A percentile compares a stretch with the other conserved stretches of the same genome.
These are phyloP conservation scores for Crambe crambe DNA, from an alignment of 37 sponge, comb jelly and placozoan genomes.

Conservation along the genomic window DNA sequence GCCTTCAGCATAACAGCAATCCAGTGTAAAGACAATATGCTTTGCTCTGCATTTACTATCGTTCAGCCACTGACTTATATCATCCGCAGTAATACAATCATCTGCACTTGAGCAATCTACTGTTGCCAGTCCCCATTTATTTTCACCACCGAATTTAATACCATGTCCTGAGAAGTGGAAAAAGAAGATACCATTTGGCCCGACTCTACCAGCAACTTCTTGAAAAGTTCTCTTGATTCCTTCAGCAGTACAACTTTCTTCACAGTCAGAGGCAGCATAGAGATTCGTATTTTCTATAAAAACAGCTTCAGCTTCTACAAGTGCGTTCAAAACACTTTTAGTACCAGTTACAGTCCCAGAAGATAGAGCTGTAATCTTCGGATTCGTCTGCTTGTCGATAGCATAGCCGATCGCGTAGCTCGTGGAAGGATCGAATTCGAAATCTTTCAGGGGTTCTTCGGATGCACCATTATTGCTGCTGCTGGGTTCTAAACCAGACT, in stretches of 20 bases:
- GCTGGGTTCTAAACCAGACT: no score
- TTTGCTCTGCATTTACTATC: slow-evolving; percentile 45
- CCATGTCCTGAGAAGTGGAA: slow-evolving; percentile 78
- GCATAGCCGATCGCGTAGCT: slow-evolving; percentile 62
- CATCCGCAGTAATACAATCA: slow-evolving; percentile 26
- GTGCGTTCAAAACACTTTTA: background rate
- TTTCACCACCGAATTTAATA: slow-evolving; percentile 4
- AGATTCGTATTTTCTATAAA: slow-evolving; percentile 10
- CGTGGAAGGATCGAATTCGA: slow-evolving; percentile 50
- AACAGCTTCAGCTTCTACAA: slow-evolving; percentile 16
- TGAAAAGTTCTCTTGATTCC: slow-evolving; percentile 52
- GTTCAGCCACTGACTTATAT: slow-evolving; percentile 28
- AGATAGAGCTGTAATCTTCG: slow-evolving; percentile 27
- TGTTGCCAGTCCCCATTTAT: slow-evolving; percentile 59
- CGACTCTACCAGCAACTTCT: slow-evolving; percentile 48
- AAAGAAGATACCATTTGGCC: slow-evolving; percentile 46
- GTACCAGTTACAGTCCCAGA: slow-evolving; percentile 27
- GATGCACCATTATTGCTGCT: no score
- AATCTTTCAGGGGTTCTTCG: background rate
- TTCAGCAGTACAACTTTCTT: slow-evolving; percentile 25
- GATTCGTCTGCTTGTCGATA: slow-evolving; percentile 52
- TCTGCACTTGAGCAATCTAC: slow-evolving; percentile 35
- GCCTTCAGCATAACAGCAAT: slow-evolving; percentile 69
- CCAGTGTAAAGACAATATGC: slow-evolving; percentile 50
- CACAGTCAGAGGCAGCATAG: slow-evolving; percentile 9